Evolutionary conservation across 2,797 vertebrate genomes (phyloP), one percentile per base, ranked within the genome.

Genomic region (Muscicapa comitata): DNA sequence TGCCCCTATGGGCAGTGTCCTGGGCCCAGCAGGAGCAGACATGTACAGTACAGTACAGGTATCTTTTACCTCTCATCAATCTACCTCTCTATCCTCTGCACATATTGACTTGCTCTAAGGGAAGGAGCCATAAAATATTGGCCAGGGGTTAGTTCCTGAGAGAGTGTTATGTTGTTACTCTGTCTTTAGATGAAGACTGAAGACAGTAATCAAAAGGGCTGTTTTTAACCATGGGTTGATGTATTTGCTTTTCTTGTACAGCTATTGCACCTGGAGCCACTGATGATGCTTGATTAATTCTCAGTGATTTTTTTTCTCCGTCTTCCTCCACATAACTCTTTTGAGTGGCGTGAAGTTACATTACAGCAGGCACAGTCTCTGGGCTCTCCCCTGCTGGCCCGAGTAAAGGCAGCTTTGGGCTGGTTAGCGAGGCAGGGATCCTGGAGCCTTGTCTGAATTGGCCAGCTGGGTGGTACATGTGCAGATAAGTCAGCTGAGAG

Each of bases 271-370:
- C 78, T 90, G 93, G 74, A 92, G 77, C 86, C 67, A 48, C 76
- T 88, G 91, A 84, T 93, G 95, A 93, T 95, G 87, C 62, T 96
- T 96, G 95, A 95, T 95, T 96, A 96, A 95, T 94, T 94, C 85
- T 68, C 3, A 1, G 71, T 68, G 47, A 42, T 61, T 62, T 91
- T 83, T 81, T 72, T 70, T 19, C 42, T 91, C 43, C 26, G 16
- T 73, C 80, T 93, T 91, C 42, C 33, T 86, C 61, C 35, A 33
- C 78, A 10, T 0, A 0, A 54, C 79, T 67, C 25, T 77, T 80
- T 35, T 15, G 47, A 61, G 42, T 75, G 79, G 31, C 31, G 23
- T 4, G 50, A 88, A 42, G 72, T 58, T 43, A 37, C 1, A 13
- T 4, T 28, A 61, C 42, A 53, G 70, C 65, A 35, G 54, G 14